phyloP scores from a whole-genome alignment of 1,140 invertebrate species.

The Phenacoccus solenopsis region DNA sequence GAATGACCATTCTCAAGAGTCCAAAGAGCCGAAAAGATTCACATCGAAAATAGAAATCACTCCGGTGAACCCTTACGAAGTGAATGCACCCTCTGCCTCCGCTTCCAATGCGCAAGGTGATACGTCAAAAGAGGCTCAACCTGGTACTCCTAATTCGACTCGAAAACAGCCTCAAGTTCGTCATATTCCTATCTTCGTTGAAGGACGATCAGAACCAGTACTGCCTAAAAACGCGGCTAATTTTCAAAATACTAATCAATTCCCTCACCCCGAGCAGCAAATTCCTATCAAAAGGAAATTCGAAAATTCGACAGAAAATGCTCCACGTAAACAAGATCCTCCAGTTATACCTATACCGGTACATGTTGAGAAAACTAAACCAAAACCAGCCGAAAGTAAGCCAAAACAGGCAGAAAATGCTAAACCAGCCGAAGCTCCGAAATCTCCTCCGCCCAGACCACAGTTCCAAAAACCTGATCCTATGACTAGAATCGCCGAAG shows the following conservation, averaged over 20 bases:
- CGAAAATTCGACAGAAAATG: constrained; percentile 15
- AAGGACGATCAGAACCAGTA: constrained; percentile 39
- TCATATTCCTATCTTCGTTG: constrained; percentile 77
- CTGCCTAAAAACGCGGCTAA: constrained; percentile 23
- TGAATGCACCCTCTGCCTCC: constrained; percentile 16
- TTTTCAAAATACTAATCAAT: neutral
- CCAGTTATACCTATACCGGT: neutral
- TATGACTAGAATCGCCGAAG: constrained; percentile 60
- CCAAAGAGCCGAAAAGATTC: constrained; percentile 32
- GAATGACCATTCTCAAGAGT: constrained; percentile 27
- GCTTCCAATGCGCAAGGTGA: constrained; percentile 26
- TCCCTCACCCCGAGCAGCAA: constrained; percentile 27
- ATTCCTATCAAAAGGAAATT: constrained; percentile 32
- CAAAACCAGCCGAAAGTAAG: neutral
- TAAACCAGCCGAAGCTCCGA: constrained; percentile 25
- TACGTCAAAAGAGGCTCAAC: constrained; percentile 21
- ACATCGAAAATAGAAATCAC: constrained; percentile 43
- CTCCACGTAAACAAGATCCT: neutral
- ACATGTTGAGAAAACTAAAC: neutral
- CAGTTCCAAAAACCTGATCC: constrained; percentile 45
- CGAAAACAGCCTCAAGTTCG: constrained; percentile 41
- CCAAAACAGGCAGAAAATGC: constrained; percentile 27
- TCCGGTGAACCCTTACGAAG: constrained; percentile 20
- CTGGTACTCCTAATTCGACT: constrained; percentile 26
- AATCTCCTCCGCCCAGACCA: constrained; percentile 28